Conservation (phyloP, 2,888 invertebrate species). For the Lasioglossum oenotherae region DNA sequence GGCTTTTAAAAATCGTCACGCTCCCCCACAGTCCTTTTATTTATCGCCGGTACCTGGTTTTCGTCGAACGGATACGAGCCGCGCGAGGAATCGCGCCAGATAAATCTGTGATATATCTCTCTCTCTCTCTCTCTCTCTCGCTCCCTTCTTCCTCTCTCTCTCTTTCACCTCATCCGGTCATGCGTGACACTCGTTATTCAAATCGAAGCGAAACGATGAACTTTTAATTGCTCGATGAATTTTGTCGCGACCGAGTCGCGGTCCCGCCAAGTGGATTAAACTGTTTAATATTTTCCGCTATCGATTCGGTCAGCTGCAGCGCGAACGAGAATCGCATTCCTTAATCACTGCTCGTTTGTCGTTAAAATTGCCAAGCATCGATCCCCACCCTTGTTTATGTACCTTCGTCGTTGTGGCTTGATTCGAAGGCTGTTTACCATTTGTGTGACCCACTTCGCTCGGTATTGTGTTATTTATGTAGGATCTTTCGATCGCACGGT, state of each 20-base stretch:
- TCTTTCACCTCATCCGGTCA: not conserved
- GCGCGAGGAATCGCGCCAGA: not conserved
- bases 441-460: not conserved
- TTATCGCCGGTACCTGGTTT: slow-evolving; percentile 53
- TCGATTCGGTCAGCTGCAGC: not conserved
- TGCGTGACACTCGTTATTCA: not conserved
- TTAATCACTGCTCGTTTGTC: slow-evolving; percentile 16
- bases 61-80: not conserved
- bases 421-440: not conserved
- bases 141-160: not conserved
- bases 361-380: not conserved
- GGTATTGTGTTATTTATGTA: not conserved
- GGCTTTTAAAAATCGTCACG: slow-evolving; percentile 79
- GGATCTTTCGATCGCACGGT: no score
- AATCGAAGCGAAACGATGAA: not conserved
- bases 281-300: not conserved
- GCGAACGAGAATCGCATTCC: not conserved
- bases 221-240: slow-evolving; percentile 9
- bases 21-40: slow-evolving; percentile 66
- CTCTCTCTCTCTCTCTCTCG: not conserved
- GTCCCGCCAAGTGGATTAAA: slow-evolving; percentile 1
- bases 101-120: not conserved
- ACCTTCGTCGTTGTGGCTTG: not conserved
- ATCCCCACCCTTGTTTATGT: not conserved
- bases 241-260: not conserved